Base-by-base conservation (phyloP, 1,140 invertebrate genomes). In the Drepana arcuata region DNA sequence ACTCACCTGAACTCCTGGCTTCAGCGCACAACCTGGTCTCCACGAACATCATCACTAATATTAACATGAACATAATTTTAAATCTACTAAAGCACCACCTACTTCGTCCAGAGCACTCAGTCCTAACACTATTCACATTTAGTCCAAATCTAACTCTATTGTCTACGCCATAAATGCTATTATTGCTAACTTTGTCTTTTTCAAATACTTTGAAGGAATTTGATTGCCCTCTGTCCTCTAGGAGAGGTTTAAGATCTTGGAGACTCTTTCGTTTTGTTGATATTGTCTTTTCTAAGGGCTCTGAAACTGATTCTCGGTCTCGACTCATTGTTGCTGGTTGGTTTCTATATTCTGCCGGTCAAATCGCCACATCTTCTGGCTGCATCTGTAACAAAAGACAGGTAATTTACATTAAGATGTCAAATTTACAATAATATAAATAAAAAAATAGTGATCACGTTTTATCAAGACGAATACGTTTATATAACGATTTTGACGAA, bases 141-240 rank as follows among this genome's bases (percentile, higher is more conserved):
- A 21, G 9, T 21, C 4, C 9, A 5, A 21, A 5, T 21, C 4
- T 21, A 61, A 57, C 40, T 47, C 57, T 61, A 66, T 60, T 67
- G 48, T 62, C 48, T 62, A 61, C 48, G 24, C 38, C 45, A 34
- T 59, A 50, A 34, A 49, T 12, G 55, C 60, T n/a, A n/a, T 74
- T 69, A 62, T 61, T 60, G 55, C 58, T 65, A 66, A 21, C 41
- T 31, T 34, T 29, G 33, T 46, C 28, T 39, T 35, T 50, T 39
- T n/a, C n/a, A n/a, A n/a, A n/a, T n/a, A n/a, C n/a, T n/a, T n/a
- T n/a, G n/a, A n/a, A n/a, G n/a, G n/a, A n/a, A n/a, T n/a, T n/a
- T n/a, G n/a, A n/a, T n/a, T 58, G 62, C 50, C 73, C 77, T 81
- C 77, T 78, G 45, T 81, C 77, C 62, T 78, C 77, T 60, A 81